A percentile compares a stretch with the other conserved stretches of the same genome.
phyloP scores from a whole-genome alignment of 2,113 vertebrate species.

The Clinocottus analis region DNA sequence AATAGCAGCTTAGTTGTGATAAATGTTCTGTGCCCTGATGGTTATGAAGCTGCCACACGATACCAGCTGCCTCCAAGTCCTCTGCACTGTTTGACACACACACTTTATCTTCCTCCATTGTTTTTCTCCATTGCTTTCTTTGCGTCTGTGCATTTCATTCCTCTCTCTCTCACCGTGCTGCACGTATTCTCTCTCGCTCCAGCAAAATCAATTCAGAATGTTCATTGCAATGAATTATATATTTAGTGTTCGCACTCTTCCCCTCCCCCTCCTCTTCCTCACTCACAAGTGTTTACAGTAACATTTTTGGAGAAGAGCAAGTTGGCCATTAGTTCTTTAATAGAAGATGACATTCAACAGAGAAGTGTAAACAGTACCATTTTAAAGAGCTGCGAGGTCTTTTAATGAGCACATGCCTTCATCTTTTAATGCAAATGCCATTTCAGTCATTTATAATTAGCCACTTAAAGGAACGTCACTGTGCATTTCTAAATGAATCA shows the following conservation, averaged over 20 bases:
- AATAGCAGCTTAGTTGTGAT: slow-evolving; percentile 1
- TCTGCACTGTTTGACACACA: slow-evolving; percentile 20
- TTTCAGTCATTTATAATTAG: slow-evolving; percentile 74
- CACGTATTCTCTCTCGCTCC: not conserved
- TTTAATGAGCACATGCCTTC: slow-evolving; percentile 50
- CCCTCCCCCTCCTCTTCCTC: not conserved
- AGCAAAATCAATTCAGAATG: slow-evolving; percentile 24
- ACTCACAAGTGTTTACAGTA: slow-evolving; percentile 1
- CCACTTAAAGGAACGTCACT: slow-evolving; percentile 50
- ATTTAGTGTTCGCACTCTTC: not conserved
- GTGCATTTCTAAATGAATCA: slow-evolving; percentile 64
- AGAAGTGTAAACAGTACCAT: slow-evolving; percentile 45
- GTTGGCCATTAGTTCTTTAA: slow-evolving; percentile 50
- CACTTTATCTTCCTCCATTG: slow-evolving; percentile 7
- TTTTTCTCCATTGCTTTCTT: slow-evolving; percentile 16
- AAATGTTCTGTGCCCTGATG: slow-evolving; percentile 1
- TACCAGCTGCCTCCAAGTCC: slow-evolving; percentile 14
- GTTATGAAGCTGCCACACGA: slow-evolving; percentile 2
- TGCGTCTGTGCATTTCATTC: slow-evolving; percentile 26
- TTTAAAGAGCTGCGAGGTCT: slow-evolving; percentile 34
- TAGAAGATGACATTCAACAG: slow-evolving; percentile 42
- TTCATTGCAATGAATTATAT: slow-evolving; percentile 38
- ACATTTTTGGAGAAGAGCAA: slow-evolving; percentile 14
- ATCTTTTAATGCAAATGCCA: slow-evolving; percentile 48
- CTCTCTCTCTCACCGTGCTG: not conserved